Evolutionary conservation across 2,888 invertebrate species (phyloP).

Genomic region (Anarsia innoxiella): DNA sequence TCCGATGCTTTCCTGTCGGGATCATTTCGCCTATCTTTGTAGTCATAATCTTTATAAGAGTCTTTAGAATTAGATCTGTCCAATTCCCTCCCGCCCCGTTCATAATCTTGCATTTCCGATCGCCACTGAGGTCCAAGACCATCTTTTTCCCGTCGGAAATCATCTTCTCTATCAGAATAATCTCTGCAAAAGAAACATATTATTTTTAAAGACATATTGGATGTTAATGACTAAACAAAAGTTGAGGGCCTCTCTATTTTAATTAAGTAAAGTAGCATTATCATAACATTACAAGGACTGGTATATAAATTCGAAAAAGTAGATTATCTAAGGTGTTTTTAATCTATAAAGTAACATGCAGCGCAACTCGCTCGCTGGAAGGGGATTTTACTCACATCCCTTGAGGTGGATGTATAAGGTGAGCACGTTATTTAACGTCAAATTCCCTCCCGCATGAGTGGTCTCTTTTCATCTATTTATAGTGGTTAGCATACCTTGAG

Average conservation of each 20-base stretch:
- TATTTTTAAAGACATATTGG: not conserved
- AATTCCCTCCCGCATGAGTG: too few species aligned
- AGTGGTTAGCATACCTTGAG: constrained; percentile 49
- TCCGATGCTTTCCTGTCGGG: constrained; percentile 60
- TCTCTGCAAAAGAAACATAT: constrained; percentile 46
- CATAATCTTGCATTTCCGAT: constrained; percentile 70
- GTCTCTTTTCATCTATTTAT: not conserved
- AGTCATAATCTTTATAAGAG: constrained; percentile 68
- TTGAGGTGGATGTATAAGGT: too few species aligned
- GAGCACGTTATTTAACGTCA: too few species aligned
- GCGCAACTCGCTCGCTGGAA: too few species aligned
- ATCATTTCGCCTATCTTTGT: constrained; percentile 68
- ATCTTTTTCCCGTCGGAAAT: constrained; percentile 64
- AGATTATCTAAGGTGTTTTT: too few species aligned
- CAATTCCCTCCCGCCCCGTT: constrained; percentile 54
- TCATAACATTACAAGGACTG: not conserved
- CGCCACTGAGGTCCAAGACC: constrained; percentile 63
- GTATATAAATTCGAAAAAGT: too few species aligned
- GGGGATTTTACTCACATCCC: too few species aligned
- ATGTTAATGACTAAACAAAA: too few species aligned
- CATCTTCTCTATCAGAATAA: constrained; percentile 67
- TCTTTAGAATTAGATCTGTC: constrained; percentile 69
- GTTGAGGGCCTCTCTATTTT: too few species aligned
- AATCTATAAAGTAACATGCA: too few species aligned
- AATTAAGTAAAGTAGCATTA: too few species aligned